Percentiles rank a stretch among this genome's conserved stretches.
Evolutionary conservation across 2,888 invertebrate genomes (phyloP).

Genomic region (Plusia festucae): DNA sequence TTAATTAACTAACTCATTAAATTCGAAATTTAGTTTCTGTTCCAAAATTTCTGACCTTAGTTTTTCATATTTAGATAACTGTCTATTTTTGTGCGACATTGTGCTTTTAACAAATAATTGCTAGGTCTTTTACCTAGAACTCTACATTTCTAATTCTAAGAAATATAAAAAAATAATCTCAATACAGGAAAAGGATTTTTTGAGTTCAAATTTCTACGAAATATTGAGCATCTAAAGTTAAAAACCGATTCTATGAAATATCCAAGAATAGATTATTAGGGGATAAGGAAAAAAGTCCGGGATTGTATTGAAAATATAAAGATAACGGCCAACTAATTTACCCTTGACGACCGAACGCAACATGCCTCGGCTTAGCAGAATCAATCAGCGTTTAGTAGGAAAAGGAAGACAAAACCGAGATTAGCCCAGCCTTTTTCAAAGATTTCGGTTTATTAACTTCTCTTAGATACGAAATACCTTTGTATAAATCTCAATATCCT

Average conservation of each 20-base stretch:
- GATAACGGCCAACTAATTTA: constrained; percentile 27
- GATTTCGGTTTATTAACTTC: constrained; percentile 17
- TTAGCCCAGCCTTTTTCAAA: constrained; percentile 26
- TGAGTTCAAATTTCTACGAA: neutral
- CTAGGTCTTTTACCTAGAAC: no score
- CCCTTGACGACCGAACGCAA: constrained; percentile 31
- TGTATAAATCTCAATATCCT: neutral
- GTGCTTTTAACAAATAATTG: no score
- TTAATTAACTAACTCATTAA: constrained; percentile 17
- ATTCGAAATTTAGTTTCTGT: constrained; percentile 24
- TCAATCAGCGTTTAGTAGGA: constrained; percentile 35
- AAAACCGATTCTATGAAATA: constrained; percentile 46
- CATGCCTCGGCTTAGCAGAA: constrained; percentile 20
- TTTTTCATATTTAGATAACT: constrained; percentile 12
- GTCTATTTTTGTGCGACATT: neutral
- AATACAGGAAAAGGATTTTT: neutral
- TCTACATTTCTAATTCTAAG: no score
- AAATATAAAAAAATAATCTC: no score
- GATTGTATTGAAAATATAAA: constrained; percentile 7
- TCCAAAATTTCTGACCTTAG: constrained; percentile 11
- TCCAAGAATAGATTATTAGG: constrained; percentile 19
- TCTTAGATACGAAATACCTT: neutral
- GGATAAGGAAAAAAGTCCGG: constrained; percentile 7
- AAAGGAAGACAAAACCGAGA: constrained; percentile 31
- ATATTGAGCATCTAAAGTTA: constrained; percentile 25